Conservation (phyloP, 2,113 vertebrate species). For the Pseudorhombus dupliciocellatus region DNA sequence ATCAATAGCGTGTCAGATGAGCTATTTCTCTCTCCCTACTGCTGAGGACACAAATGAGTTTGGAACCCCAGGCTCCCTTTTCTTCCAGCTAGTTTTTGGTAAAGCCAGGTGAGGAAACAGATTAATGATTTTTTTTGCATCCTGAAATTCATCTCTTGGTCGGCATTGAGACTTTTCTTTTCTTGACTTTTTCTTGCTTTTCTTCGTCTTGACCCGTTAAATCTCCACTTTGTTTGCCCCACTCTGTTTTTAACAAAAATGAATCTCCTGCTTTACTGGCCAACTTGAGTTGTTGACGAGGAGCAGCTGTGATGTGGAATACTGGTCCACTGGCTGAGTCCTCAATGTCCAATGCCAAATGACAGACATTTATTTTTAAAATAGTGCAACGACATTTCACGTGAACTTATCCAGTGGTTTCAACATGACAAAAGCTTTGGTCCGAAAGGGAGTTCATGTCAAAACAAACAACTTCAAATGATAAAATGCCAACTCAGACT, state of each 20-base stretch:
- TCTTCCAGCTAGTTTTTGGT: slow-evolving; percentile 34
- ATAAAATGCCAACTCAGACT: background rate
- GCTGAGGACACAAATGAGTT: slow-evolving; percentile 62
- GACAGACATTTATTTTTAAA: background rate
- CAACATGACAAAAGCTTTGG: background rate
- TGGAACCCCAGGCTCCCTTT: slow-evolving; percentile 11
- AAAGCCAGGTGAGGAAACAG: slow-evolving; percentile 43
- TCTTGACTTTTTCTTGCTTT: too few species aligned
- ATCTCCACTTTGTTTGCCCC: slow-evolving; percentile 64
- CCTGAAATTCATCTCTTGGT: slow-evolving; percentile 46
- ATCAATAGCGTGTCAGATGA: slow-evolving; percentile 79
- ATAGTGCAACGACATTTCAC: background rate
- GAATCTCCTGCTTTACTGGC: slow-evolving; percentile 48
- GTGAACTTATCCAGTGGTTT: slow-evolving; percentile 1
- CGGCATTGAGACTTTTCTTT: slow-evolving; percentile 43
- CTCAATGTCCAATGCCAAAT: background rate
- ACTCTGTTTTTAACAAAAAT: slow-evolving; percentile 64
- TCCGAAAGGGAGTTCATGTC: slow-evolving; percentile 8
- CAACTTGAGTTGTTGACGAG: slow-evolving; percentile 38
- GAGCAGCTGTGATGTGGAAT: background rate
- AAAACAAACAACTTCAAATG: slow-evolving; percentile 2
- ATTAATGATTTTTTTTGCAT: slow-evolving; percentile 50
- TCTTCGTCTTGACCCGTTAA: slow-evolving; percentile 48
- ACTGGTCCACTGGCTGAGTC: background rate
- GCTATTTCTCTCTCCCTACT: slow-evolving; percentile 44